Evolutionary conservation across 1,140 invertebrate genomes (phyloP), one percentile per base, ranked within the genome.

Genomic region (Tetraneura akinire): DNA sequence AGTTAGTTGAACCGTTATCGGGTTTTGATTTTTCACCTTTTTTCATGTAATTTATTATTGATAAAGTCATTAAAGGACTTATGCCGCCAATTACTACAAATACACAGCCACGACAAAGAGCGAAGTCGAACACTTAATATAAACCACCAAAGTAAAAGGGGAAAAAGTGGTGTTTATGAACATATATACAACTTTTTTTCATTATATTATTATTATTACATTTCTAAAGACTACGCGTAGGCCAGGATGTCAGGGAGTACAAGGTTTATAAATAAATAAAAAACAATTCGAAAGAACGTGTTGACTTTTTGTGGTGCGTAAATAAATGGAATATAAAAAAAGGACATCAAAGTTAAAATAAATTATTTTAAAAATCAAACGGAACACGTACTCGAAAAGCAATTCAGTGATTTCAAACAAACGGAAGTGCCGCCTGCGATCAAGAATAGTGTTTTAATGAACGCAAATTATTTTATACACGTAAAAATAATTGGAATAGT

Each of bases 51-150:
- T 60, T 78, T 62, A 23, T 78, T 78, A 78, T 62, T 78, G 74
- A 78, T 78, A 47, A 62, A 78, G 74, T 60, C 74, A 78, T 78
- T 78, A 78, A 37, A 55, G 51, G 32, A 78, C 53, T 78, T 55
- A 2, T 13, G 53, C 21, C 55, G 53, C 74, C 74, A 60, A 78
- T 78, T 78, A 76, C 71, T 57, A 23, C 32, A 45, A 23, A 23
- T 37, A 37, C 8, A 4, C 8, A 37, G 32, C 16, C 32, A n/a
- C 2, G 26, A 37, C 60, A 57, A 62, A 78, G 53, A 78, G 74
- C n/a, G 55, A 47, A 78, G 62, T 60, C 53, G 14, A n/a, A 37
- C 13, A 51, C 37, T 71, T 71, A 71, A 16, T 26, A 68, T 26
- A 57, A 57, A 62, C 57, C 26, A 71, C 47, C 45, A 51, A 51